These are phyloP conservation scores for Muschampia plurimacula DNA, from an alignment of 2,888 invertebrate species.

Conservation along the genomic window DNA sequence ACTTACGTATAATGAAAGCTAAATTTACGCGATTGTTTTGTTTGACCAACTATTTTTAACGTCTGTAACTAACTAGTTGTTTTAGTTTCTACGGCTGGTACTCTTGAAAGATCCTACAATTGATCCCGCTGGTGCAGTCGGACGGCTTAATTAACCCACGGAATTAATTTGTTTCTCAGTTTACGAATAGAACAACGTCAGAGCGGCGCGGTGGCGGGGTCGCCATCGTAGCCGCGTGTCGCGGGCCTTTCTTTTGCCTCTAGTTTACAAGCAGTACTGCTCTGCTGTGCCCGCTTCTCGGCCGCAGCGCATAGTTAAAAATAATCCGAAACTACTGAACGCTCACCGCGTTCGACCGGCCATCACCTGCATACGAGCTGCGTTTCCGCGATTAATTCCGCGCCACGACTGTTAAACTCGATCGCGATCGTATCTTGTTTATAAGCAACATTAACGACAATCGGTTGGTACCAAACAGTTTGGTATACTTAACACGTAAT, in stretches of 20 bases:
- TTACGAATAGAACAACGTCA: conserved; percentile 44
- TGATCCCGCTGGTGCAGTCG: conserved; percentile 21
- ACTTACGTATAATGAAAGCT: conserved; percentile 13
- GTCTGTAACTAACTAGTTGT: no score
- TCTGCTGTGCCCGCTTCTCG: conserved; percentile 61
- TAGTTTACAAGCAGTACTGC: conserved; percentile 65
- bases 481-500: conserved; percentile 66
- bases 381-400: conserved; percentile 56
- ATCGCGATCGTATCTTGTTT: conserved; percentile 67
- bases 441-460: conserved; percentile 65
- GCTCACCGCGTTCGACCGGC: conserved; percentile 28
- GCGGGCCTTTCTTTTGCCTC: conserved; percentile 64
- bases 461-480: conserved; percentile 60
- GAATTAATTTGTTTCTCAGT: conserved; percentile 53
- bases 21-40: conserved; percentile 10
- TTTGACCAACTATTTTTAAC: background rate
- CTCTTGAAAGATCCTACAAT: background rate
- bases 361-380: conserved; percentile 43
- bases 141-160: conserved; percentile 51
- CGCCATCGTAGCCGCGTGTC: conserved; percentile 51
- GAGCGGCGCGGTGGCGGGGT: conserved; percentile 51
- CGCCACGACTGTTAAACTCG: conserved; percentile 55
- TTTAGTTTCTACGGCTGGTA: no score
- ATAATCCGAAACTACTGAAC: conserved; percentile 29
- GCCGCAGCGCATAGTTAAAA: conserved; percentile 46